Percentiles rank a stretch among this genome's conserved stretches.
phyloP scores from a whole-genome alignment of 1,140 invertebrate species.

The Brachionus rotundiformis region DNA sequence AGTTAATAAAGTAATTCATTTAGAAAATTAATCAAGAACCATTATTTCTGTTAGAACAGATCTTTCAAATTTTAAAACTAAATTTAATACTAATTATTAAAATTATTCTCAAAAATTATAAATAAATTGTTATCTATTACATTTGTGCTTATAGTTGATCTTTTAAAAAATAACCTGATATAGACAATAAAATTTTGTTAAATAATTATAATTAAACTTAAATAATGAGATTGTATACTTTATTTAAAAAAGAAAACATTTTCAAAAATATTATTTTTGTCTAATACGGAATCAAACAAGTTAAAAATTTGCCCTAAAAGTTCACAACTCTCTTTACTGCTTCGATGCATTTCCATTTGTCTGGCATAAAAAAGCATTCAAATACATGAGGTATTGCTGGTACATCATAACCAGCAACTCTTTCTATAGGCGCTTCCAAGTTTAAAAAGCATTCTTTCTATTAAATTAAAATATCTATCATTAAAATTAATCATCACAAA shows the following conservation, averaged over 20 bases:
- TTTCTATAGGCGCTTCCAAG: slow-evolving; percentile 84
- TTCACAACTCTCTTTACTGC: slow-evolving; percentile 46
- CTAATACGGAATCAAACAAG: background rate
- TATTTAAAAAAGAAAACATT: background rate
- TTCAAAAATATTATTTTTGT: background rate
- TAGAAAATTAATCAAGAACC: no score
- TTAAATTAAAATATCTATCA: no score
- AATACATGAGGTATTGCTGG: slow-evolving; percentile 94
- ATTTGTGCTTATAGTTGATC: no score
- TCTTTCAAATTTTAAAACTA: no score
- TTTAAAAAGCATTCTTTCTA: slow-evolving; percentile 91
- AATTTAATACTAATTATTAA: no score
- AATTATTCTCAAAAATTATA: no score
- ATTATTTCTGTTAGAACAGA: no score
- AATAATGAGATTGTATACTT: background rate
- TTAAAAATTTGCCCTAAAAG: slow-evolving; percentile 15
- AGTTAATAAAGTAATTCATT: no score
- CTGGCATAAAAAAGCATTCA: slow-evolving; percentile 92
- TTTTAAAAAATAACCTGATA: no score
- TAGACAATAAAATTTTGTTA: background rate
- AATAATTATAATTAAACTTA: background rate
- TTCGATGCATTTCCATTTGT: slow-evolving; percentile 85
- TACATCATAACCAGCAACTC: slow-evolving; percentile 91
- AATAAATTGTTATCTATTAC: no score
- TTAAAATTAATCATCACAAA: no score